Percentiles rank a stretch among this genome's conserved stretches.
Conservation (phyloP, 2,113 vertebrate species). For the Rattus norvegicus region GRCr8 NC_086032.1:91012501-91013000, state of each 20-base stretch:
- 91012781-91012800: background rate
- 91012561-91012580: fast-evolving
- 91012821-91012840: background rate
- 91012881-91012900: background rate
- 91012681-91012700: no score
- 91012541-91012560: background rate
- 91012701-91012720: background rate
- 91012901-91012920: background rate
- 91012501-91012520: background rate
- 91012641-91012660: background rate
- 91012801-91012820: background rate
- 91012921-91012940: background rate
- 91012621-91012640: background rate
- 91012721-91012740: background rate
- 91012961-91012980: background rate
- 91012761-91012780: background rate
- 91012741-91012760: background rate
- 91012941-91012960: background rate
- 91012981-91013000: background rate
- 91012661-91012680: background rate
- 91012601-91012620: background rate
- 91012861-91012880: background rate
- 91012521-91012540: fast-evolving
- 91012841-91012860: background rate
- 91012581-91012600: background rate